Base-by-base conservation (phyloP, 2,888 invertebrate genomes). In the Netelia melanura region DNA sequence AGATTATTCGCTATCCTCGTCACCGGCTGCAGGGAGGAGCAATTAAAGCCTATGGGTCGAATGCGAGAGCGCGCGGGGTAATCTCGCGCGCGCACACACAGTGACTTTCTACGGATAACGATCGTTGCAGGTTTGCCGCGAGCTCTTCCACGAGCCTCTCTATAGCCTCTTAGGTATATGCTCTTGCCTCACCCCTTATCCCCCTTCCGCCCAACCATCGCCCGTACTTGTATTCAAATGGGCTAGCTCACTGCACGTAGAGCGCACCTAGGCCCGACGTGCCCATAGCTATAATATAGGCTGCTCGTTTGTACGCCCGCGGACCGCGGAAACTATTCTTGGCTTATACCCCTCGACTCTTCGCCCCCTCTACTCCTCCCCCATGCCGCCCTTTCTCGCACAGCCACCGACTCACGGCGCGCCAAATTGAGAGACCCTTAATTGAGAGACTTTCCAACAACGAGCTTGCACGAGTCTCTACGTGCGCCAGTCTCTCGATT, bases 351-450 rank as follows among this genome's bases (percentile, higher is more conserved):
- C 77, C 81, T 61, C 62, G 14, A 11, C 11, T 14, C 14, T 48
- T 48, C 2, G 23, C 58, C 58, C 21, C 58, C 9, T 21, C 21
- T 21, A 56, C 58, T 72, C 43, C 23, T 17, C 30, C 17, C 43
- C 44, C 62, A 30, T 9, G 58, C 23, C 56, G 44, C 43, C 14
- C 62, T 10, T 30, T 48, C 65, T 44, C 44, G 58, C 79, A 30
- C 5, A 5, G 30, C 30, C 30, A 30, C 30, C 52, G 44, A 71
- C 78, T 79, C 81, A 74, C 78, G 71, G 62, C 85, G 80, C 87
- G 87, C 90, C 89, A 89, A 91, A 91, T 91, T 89, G 91, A 91
- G 91, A 88, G 88, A 85, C 87, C 88, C 87, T 90, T 88, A 90
- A 91, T 91, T 89, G 85, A 90, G 89, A 90, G 89, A 90, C 91